These are phyloP conservation scores for Halcyon smyrnensis DNA, from an alignment of 2,797 vertebrate genomes.

Conservation along the genomic window DNA sequence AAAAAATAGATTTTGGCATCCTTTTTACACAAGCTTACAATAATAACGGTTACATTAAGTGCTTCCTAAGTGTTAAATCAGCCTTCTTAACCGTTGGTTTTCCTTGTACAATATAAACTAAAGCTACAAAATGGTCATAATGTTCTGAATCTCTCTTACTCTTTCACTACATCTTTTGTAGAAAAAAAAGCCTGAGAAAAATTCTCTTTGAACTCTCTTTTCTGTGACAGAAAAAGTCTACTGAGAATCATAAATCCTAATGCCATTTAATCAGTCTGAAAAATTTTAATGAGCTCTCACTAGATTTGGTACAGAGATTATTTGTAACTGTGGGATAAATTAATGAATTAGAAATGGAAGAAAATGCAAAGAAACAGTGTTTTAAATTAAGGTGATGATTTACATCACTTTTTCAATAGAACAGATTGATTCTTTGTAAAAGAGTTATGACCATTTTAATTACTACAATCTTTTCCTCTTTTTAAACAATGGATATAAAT, in stretches of 20 bases:
- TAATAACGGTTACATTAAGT: background rate
- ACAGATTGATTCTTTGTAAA: background rate
- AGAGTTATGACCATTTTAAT: background rate
- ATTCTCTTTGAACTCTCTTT: slow-evolving; percentile 22
- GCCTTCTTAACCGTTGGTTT: background rate
- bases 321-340: slow-evolving; percentile 48
- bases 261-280: slow-evolving; percentile 57
- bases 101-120: background rate
- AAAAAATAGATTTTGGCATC: background rate
- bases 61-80: background rate
- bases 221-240: slow-evolving; percentile 28
- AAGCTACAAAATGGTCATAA: background rate
- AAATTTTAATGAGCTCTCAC: slow-evolving; percentile 54
- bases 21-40: background rate
- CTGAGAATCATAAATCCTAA: slow-evolving; percentile 52
- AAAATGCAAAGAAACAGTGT: slow-evolving; percentile 24
- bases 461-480: background rate
- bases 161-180: background rate
- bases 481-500: background rate
- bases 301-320: slow-evolving; percentile 49
- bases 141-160: background rate
- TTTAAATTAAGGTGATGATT: slow-evolving; percentile 44
- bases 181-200: background rate
- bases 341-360: slow-evolving; percentile 57
- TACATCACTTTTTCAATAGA: slow-evolving; percentile 29